Percentiles rank a stretch among this genome's conserved stretches.
phyloP scores from a whole-genome alignment of 64 coral and sea anemone genomes.

The Pocillopora verrucosa region DNA sequence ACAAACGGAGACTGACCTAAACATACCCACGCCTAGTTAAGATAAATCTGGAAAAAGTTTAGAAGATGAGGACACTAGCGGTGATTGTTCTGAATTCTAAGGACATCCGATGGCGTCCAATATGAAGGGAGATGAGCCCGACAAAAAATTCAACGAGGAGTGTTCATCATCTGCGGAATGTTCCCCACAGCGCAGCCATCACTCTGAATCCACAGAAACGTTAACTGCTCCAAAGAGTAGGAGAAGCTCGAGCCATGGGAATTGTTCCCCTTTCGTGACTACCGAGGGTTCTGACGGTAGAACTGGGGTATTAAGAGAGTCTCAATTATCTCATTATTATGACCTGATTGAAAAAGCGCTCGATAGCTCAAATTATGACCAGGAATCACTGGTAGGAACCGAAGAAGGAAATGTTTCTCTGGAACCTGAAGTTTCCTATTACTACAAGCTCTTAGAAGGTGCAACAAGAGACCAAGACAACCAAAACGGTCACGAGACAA shows the following conservation, averaged over 20 bases:
- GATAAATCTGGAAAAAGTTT: background rate
- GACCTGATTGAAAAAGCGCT: conserved; percentile 3
- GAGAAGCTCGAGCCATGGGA: background rate
- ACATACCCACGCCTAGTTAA: background rate
- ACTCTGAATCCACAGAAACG: background rate
- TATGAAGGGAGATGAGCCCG: background rate
- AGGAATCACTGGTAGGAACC: too few relatives aligned
- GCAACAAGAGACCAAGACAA: background rate
- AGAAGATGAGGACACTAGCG: background rate
- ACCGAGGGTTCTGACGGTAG: background rate
- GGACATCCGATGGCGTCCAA: background rate
- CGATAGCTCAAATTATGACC: background rate
- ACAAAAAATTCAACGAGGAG: background rate
- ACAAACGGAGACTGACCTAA: background rate
- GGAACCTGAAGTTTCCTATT: conserved; percentile 12
- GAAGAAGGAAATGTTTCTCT: background rate
- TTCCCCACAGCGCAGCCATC: background rate
- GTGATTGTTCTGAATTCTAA: background rate
- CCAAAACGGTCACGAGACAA: background rate
- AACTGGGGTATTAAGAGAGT: background rate
- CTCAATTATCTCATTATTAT: too few relatives aligned
- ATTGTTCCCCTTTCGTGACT: background rate
- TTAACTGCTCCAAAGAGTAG: background rate
- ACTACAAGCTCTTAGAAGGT: conserved; percentile 7
- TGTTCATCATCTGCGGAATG: background rate